Evolutionary conservation across 1,140 invertebrate genomes (phyloP), one percentile per base, ranked within the genome.

Genomic region (Tetramorium simillimum): DNA sequence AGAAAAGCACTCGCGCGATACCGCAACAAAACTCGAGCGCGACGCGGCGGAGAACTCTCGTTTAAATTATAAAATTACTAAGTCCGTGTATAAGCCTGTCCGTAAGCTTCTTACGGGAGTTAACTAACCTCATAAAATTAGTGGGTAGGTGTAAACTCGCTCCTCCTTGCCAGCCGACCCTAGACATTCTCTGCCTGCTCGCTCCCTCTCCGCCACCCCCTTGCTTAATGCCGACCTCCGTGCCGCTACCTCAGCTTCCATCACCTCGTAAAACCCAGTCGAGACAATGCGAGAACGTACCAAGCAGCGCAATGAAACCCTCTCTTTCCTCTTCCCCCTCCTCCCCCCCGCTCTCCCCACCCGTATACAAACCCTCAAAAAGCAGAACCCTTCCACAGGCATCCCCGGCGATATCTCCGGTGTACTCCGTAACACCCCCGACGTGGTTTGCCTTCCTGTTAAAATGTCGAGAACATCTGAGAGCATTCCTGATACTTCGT

Each of bases 41-140:
- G 40, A 10, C 46, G 3, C 21, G 70, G 3, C 21, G 12, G 28
- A 4, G 33, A 80, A 80, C 86, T 91, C 88, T 91, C 90, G 82
- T 91, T 91, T 91, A 91, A 91, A 91, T 91, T 87, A 91, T 89
- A 88, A 91, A 91, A 91, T 91, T 91, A 91, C 87, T 69, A 86
- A 84, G 72, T 84, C 43, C 89, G 53, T 73, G 85, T 91, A 89
- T 85, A 81, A 91, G 62, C 60, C 85, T 69, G 56, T 73, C 70
- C 63, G 78, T 92, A 92, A 92, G 91, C 88, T 90, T 91, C 88
- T 90, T 91, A 90, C 67, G 86, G 81, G 88, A 92, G 86, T 90
- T 92, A 92, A 92, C 91, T 89, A 92, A 92, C 90, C 88, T 91
- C 90, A 58, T 92, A 92, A 92, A 92, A 92, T 92, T 92, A 92